Evolutionary conservation across 2,797 vertebrate genomes (phyloP), one percentile per base, ranked within the genome.

Genomic region (Triplophysa bombifrons): DNA sequence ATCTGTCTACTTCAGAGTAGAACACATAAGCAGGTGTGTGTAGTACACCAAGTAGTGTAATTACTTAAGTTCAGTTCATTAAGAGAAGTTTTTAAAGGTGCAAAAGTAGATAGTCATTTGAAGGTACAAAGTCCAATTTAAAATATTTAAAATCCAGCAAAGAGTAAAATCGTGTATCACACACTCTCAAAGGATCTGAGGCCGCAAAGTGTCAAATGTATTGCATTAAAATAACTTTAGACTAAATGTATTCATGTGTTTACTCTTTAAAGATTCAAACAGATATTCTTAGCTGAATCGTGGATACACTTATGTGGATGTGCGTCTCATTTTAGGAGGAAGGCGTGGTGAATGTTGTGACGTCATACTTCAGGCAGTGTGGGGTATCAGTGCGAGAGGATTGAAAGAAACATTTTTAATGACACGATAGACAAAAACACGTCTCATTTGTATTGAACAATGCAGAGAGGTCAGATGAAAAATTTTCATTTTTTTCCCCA

Each of bases 141-240:
- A 73, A 79, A 79, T 56, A 72, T 79, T 66, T 51, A 72, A 22
- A 72, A 65, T 48, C 60, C 27, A 66, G 48, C 38, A 55, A 72
- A 79, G 77, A 46, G 61, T 30, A 67, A 80, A 72, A 65, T 20
- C 60, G 16, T 79, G 60, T 61, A 30, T 30, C 22, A 30, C 6
- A 16, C 30, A 25, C 30, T 80, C 38, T 66, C 13, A 46, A 22
- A 44, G 30, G 50, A 10, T 66, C 19, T 66, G 20, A 3, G 17
- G 16, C n/a, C 34, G 25, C 58, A 22, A 48, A 34, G 34, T 72
- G 51, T 65, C 27, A 51, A 58, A 66, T 64, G 19, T n/a, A 72
- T 60, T 10, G 20, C 19, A 68, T 76, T 53, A 53, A 79, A 80
- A 22, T 27, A 53, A 11, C 53, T 55, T 38, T 3, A 20, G 30